Percentiles rank a stretch among this genome's conserved stretches.
phyloP scores from a whole-genome alignment of 37 sponge, comb jelly and placozoan genomes.

The Mnemiopsis leidyi region DNA sequence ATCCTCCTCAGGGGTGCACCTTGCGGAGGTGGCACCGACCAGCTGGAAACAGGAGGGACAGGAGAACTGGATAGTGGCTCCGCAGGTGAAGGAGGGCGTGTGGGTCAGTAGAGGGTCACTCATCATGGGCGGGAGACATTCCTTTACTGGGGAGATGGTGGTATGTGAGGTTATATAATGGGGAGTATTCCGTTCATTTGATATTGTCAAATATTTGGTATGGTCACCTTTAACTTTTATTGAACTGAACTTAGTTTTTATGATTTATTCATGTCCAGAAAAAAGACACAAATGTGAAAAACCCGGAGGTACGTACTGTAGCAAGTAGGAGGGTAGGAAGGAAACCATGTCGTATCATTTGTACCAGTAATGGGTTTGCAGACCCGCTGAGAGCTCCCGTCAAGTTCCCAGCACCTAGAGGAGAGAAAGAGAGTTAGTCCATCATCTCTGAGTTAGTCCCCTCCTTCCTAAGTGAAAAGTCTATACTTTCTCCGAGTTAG shows the following conservation, averaged over 20 bases:
- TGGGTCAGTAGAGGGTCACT: neutral
- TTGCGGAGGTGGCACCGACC: neutral
- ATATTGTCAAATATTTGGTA: too few species aligned
- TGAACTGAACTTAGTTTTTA: too few species aligned
- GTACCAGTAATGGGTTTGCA: neutral
- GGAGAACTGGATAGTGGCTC: constrained; percentile 29
- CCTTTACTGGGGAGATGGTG: too few species aligned
- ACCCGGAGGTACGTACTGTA: neutral
- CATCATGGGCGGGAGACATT: constrained; percentile 10
- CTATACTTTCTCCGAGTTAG: too few species aligned
- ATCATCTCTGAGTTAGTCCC: too few species aligned
- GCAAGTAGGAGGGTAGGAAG: neutral
- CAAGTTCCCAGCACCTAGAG: neutral
- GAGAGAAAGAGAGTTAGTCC: too few species aligned
- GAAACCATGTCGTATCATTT: neutral
- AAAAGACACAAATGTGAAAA: too few species aligned
- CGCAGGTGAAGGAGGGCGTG: neutral
- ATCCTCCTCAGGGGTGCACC: neutral
- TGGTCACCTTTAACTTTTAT: too few species aligned
- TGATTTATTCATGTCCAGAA: too few species aligned
- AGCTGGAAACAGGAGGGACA: constrained; percentile 25
- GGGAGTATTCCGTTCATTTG: too few species aligned
- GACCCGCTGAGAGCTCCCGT: neutral
- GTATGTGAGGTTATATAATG: too few species aligned
- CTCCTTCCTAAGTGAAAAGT: too few species aligned